Conservation (phyloP, 2,113 vertebrate species). For the Numida meleagris region DNA sequence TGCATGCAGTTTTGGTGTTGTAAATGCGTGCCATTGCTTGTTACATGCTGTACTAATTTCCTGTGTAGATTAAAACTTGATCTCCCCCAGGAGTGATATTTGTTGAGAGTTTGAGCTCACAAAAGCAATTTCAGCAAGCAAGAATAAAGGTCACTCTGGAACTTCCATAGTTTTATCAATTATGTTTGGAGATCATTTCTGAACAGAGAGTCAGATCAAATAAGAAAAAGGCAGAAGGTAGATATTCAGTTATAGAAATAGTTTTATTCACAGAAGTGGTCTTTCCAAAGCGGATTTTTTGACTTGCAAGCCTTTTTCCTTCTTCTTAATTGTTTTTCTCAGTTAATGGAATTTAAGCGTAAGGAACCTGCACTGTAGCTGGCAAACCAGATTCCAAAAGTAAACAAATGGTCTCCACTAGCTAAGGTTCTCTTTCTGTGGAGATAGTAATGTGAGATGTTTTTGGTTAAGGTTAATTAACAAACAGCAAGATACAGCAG, state of each 20-base stretch:
- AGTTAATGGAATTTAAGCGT: background rate
- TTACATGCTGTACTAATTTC: background rate
- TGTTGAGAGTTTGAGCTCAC: background rate
- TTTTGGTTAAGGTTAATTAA: background rate
- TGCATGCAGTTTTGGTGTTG: rapidly evolving
- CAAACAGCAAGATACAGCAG: background rate
- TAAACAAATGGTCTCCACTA: background rate
- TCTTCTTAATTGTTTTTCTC: background rate
- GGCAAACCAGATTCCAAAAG: background rate
- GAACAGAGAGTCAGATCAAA: background rate
- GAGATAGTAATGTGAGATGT: background rate
- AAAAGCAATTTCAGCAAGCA: background rate
- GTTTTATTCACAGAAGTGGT: background rate
- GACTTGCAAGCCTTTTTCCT: background rate
- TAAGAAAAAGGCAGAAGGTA: background rate
- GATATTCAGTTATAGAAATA: background rate
- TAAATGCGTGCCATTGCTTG: background rate
- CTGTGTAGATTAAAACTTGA: background rate
- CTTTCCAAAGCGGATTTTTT: background rate
- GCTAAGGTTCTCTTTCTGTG: background rate
- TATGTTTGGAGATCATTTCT: background rate
- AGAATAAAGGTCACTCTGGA: background rate
- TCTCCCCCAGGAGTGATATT: background rate
- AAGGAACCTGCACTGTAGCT: background rate
- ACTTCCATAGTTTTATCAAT: background rate